Percentiles rank a stretch among this genome's conserved stretches.
Evolutionary conservation across 2,113 vertebrate genomes (phyloP).

Genomic region (Tauraco erythrolophus): DNA sequence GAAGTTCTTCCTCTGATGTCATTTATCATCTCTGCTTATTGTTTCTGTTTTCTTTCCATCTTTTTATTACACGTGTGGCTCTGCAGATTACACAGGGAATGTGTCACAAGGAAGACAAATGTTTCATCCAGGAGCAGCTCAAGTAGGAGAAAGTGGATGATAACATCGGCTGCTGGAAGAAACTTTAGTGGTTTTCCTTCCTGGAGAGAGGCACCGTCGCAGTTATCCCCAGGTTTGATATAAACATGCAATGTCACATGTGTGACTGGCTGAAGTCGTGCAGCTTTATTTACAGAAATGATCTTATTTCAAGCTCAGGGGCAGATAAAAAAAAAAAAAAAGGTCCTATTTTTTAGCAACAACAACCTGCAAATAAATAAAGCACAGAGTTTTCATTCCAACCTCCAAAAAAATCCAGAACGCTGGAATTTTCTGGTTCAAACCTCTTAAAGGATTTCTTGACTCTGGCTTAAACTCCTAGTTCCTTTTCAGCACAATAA

Average conservation of each 20-base stretch:
- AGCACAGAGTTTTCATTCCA: neutral
- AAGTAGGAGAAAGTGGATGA: neutral
- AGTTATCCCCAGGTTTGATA: neutral
- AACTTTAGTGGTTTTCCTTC: neutral
- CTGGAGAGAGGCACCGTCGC: neutral
- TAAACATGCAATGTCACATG: rapidly evolving
- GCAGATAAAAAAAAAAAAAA: neutral
- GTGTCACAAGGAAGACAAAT: neutral
- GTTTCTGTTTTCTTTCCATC: neutral
- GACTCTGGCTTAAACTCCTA: neutral
- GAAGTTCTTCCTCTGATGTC: neutral
- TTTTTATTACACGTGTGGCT: neutral
- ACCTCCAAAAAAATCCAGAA: neutral
- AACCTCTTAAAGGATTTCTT: neutral
- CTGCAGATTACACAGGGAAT: neutral
- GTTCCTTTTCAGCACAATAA: neutral
- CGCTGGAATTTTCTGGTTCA: neutral
- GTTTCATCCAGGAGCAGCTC: neutral
- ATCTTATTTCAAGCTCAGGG: neutral
- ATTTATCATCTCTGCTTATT: neutral
- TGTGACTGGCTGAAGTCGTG: neutral
- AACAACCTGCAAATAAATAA: neutral
- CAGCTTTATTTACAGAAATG: neutral
- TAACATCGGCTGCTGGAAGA: neutral
- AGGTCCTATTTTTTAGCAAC: neutral